phyloP scores from a whole-genome alignment of 2,113 vertebrate species.

The Chloropsis cyanopogon region DNA sequence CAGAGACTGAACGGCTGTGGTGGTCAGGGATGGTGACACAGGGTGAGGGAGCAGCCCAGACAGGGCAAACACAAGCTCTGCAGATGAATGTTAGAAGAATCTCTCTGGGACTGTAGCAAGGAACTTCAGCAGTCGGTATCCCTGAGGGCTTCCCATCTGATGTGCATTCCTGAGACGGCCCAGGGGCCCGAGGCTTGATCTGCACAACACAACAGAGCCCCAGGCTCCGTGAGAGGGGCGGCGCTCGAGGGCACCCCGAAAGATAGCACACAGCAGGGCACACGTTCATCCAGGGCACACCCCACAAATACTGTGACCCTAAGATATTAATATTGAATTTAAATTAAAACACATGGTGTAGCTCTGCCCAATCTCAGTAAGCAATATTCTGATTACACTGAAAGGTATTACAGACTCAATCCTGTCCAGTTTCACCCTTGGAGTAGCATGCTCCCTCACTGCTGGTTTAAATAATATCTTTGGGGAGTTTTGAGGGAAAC shows the following conservation, averaged over 20 bases:
- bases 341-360: neutral
- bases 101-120: neutral
- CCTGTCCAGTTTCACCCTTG: neutral
- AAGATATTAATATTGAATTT: neutral
- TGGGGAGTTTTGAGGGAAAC: neutral
- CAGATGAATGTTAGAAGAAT: neutral
- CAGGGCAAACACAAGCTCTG: neutral
- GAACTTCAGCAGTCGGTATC: neutral
- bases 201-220: neutral
- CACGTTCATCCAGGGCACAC: neutral
- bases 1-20: neutral
- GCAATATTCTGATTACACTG: neutral
- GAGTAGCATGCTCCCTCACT: neutral
- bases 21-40: neutral
- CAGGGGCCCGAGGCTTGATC: neutral
- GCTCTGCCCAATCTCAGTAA: neutral
- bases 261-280: neutral
- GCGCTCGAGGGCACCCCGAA: neutral
- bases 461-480: neutral
- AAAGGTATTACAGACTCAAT: neutral
- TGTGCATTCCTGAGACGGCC: fast-evolving
- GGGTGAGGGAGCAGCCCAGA: neutral
- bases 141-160: neutral
- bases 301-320: neutral
- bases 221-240: fast-evolving